A percentile compares a stretch with the other conserved stretches of the same genome.
These are phyloP conservation scores for Aphrocallistes beatrix DNA, from an alignment of 37 sponge, comb jelly and placozoan genomes.

Conservation along the genomic window DNA sequence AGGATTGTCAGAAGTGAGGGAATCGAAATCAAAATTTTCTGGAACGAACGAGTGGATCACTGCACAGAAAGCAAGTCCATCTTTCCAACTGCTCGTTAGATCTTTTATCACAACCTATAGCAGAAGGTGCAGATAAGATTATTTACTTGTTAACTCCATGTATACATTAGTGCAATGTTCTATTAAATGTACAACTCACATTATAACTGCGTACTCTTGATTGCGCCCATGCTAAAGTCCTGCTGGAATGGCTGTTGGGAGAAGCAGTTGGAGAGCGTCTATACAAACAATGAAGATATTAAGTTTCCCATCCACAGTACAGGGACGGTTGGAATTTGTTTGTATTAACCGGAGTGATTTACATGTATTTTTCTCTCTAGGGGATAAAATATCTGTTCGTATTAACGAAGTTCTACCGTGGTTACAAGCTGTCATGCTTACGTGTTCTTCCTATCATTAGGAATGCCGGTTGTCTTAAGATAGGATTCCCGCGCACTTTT, in stretches of 20 bases:
- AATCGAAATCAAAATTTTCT: conserved; percentile 57
- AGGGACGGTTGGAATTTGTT: too few relatives aligned
- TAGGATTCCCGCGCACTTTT: neutral
- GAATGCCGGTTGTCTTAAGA: neutral
- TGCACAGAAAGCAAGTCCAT: conserved; percentile 76
- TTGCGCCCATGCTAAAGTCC: neutral
- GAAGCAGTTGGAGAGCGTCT: neutral
- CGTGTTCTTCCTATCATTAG: neutral
- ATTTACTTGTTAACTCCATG: neutral
- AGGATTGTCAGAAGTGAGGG: conserved; percentile 46
- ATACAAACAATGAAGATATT: too few relatives aligned
- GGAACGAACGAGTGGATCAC: conserved; percentile 67
- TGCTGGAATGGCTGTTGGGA: conserved; percentile 9
- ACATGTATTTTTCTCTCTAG: too few relatives aligned
- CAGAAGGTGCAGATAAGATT: too few relatives aligned
- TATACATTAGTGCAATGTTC: neutral
- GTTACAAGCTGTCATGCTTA: too few relatives aligned
- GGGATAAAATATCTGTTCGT: too few relatives aligned
- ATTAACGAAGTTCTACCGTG: too few relatives aligned
- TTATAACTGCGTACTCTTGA: neutral
- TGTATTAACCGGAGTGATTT: too few relatives aligned
- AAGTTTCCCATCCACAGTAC: too few relatives aligned
- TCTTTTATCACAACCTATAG: conserved; percentile 70
- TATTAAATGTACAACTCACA: neutral
- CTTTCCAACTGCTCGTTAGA: conserved; percentile 56